These are phyloP conservation scores for Crossocerus cetratus DNA, from an alignment of 2,888 invertebrate species.

Conservation along the genomic window DNA sequence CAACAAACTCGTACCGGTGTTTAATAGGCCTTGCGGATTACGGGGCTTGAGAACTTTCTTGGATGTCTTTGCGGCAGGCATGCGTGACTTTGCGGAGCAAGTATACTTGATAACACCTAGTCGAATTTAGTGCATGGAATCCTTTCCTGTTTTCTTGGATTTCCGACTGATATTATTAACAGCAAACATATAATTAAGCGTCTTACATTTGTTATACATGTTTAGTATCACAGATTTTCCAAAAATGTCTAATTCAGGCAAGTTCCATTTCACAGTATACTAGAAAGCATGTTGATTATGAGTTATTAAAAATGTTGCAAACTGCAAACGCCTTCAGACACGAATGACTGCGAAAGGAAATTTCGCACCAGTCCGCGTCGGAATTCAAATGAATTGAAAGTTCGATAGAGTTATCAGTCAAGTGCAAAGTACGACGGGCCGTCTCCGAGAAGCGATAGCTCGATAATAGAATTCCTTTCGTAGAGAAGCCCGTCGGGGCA, in stretches of 20 bases:
- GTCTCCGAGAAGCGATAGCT: not conserved
- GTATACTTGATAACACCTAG: too few relatives aligned
- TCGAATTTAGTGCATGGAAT: too few relatives aligned
- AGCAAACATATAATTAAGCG: too few relatives aligned
- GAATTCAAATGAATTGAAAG: not conserved
- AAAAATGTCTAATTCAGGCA: too few relatives aligned
- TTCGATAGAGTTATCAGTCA: not conserved
- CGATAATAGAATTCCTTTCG: not conserved
- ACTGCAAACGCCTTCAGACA: too few relatives aligned
- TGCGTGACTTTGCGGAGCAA: too few relatives aligned
- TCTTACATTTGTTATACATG: too few relatives aligned
- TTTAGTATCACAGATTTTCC: too few relatives aligned
- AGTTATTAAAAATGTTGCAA: not conserved
- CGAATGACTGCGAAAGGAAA: too few relatives aligned
- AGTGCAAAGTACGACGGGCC: not conserved
- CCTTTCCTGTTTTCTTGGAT: too few relatives aligned
- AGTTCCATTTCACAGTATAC: not conserved
- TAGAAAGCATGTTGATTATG: not conserved
- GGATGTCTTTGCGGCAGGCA: not conserved
- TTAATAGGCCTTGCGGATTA: conserved; percentile 5
- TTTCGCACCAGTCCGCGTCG: not conserved
- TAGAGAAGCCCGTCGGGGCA: not conserved
- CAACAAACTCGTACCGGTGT: conserved; percentile 25
- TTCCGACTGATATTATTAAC: too few relatives aligned
- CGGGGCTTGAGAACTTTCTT: not conserved